Evolutionary conservation across 2,888 invertebrate species (phyloP).

Genomic region (Diplolepis rosae): DNA sequence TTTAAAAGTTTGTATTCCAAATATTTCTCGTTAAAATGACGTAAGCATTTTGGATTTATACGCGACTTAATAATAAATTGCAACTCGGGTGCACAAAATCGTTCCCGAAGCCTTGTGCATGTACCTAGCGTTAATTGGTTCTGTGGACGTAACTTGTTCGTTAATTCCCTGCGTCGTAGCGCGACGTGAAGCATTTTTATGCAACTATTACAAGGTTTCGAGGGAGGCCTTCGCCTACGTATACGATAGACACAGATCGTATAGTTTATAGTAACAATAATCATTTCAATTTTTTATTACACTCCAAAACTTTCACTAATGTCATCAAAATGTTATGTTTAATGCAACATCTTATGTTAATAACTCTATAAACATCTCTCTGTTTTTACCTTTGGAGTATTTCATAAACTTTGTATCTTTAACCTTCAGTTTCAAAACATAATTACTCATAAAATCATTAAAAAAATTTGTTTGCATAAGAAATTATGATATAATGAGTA

Average conservation of each 20-base stretch:
- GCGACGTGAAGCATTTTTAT: slow-evolving; percentile 49
- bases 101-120: slow-evolving; percentile 11
- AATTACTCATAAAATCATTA: background rate
- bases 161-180: slow-evolving; percentile 21
- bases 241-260: background rate
- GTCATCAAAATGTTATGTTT: too few species aligned
- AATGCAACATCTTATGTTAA: too few species aligned
- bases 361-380: too few species aligned
- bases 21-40: slow-evolving; percentile 2
- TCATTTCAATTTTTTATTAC: background rate
- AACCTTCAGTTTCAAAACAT: background rate
- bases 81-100: slow-evolving; percentile 8
- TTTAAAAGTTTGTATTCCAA: slow-evolving; percentile 1
- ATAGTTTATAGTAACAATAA: background rate
- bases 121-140: slow-evolving; percentile 43
- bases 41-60: slow-evolving; percentile 6
- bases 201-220: slow-evolving; percentile 61
- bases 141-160: slow-evolving; percentile 30
- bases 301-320: too few species aligned
- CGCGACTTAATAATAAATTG: slow-evolving; percentile 8
- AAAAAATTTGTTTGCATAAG: background rate
- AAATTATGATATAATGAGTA: background rate
- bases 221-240: slow-evolving; percentile 46
- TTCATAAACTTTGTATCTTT: background rate
- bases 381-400: too few species aligned